Evolutionary conservation across 2,888 invertebrate species (phyloP), one percentile per base, ranked within the genome.

Genomic region (Lepeophtheirus nordmannii): DNA sequence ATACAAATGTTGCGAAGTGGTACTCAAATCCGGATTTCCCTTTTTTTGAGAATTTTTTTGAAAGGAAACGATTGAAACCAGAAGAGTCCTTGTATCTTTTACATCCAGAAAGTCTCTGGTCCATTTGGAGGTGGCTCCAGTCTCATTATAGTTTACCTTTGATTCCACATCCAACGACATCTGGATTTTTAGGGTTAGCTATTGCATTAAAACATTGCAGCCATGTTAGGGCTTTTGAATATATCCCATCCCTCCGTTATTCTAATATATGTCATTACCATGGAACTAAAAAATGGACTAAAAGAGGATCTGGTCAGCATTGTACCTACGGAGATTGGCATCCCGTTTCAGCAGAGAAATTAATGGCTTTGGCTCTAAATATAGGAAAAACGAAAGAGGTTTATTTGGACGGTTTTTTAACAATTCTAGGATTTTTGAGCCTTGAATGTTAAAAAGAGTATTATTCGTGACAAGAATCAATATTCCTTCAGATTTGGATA

Each of bases 301-400:
- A 41, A 41, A 82, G 82, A 70, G 77, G 78, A 70, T 77, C 80
- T 70, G 79, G 83, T 5, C 11, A 14, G 11, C 41, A 10, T 10
- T 89, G 89, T 74, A 89, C 89, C 0, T 84, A 88, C 71, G 89
- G 89, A 23, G 83, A 85, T 30, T 89, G 89, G 89, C 89, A 89
- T 77, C 89, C 89, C 0, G 77, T 89, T 58, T 86, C 89, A 0
- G 86, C 87, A 41, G 89, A 89, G 76, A 89, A 89, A 74, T 78
- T 85, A 1, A 78, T 88, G 68, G 81, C 86, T 0, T 81, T 86
- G 68, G 80, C 81, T 65, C 78, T 89, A 73, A 85, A 87, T 70
- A 78, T 80, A 69, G 85, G 84, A 69, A 77, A 81, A 62, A 86
- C 88, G 72, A 76, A 81, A 68, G 82, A 84, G 60, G 84, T 85